Conservation (phyloP, 2,113 vertebrate genomes). For the Scolopax mira region DNA sequence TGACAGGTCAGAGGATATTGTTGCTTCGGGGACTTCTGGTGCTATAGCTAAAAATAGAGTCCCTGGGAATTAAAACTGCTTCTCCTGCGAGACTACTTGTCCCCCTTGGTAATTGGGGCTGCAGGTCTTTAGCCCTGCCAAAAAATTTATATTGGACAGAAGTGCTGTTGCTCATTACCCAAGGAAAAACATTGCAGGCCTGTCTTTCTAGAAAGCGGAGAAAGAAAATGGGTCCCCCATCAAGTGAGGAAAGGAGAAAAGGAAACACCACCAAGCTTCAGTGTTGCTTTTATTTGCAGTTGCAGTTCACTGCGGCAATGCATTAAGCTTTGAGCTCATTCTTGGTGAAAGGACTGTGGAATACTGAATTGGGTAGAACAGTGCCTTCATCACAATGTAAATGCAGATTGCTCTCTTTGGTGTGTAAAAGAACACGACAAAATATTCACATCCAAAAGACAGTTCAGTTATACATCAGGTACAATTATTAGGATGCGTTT, state of each 20-base stretch:
- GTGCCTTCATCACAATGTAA: neutral
- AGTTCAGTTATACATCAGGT: neutral
- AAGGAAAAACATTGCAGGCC: neutral
- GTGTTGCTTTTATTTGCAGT: neutral
- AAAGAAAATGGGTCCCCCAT: neutral
- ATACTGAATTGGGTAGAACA: neutral
- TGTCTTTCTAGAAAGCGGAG: neutral
- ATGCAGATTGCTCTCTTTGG: neutral
- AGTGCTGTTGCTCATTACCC: neutral
- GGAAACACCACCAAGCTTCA: neutral
- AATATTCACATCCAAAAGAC: neutral
- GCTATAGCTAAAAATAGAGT: slow-evolving; percentile 53
- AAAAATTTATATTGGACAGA: neutral
- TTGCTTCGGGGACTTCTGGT: slow-evolving; percentile 39
- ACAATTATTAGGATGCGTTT: neutral
- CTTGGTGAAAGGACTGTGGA: slow-evolving; percentile 4
- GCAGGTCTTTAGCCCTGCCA: neutral
- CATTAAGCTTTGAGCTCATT: neutral
- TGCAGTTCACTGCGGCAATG: neutral
- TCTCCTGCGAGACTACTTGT: slow-evolving; percentile 22
- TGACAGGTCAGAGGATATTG: slow-evolving; percentile 59
- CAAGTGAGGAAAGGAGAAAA: neutral
- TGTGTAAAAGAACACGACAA: neutral
- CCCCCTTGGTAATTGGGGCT: slow-evolving; percentile 14
- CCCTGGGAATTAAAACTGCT: slow-evolving; percentile 48